Evolutionary conservation across 2,888 invertebrate genomes (phyloP).

Genomic region (Caenorhabditis sinica): DNA sequence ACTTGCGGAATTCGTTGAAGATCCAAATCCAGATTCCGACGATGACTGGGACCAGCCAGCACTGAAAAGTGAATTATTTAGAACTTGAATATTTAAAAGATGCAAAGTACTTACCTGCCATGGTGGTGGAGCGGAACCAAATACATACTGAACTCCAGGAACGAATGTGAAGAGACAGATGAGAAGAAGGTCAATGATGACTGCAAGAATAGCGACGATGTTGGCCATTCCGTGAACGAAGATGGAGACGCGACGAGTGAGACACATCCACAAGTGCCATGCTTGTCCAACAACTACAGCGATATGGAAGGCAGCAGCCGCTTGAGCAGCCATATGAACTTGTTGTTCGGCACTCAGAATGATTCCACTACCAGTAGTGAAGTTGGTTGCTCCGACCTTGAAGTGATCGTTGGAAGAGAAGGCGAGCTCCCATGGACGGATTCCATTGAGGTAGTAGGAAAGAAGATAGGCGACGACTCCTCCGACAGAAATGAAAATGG

Average conservation of each 20-base stretch:
- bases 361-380: slow-evolving; percentile 51
- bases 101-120: slow-evolving; percentile 56
- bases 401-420: slow-evolving; percentile 68
- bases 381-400: slow-evolving; percentile 65
- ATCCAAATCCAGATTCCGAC: slow-evolving; percentile 74
- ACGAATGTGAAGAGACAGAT: slow-evolving; percentile 75
- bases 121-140: slow-evolving; percentile 76
- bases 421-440: slow-evolving; percentile 63
- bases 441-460: slow-evolving; percentile 70
- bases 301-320: slow-evolving; percentile 70
- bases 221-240: slow-evolving; percentile 77
- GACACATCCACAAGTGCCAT: slow-evolving; percentile 78
- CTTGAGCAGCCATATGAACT: slow-evolving; percentile 68
- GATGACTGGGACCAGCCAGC: slow-evolving; percentile 75
- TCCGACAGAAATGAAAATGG: slow-evolving; percentile 78
- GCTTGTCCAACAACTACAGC: slow-evolving; percentile 66
- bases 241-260: slow-evolving; percentile 77
- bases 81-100: not conserved
- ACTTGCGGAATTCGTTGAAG: slow-evolving; percentile 76
- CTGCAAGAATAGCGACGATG: slow-evolving; percentile 72
- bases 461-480: slow-evolving; percentile 69
- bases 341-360: slow-evolving; percentile 61
- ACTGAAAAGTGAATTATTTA: slow-evolving; percentile 31
- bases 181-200: slow-evolving; percentile 74
- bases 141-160: slow-evolving; percentile 73